Percentiles rank a stretch among this genome's conserved stretches.
These are phyloP conservation scores for Eueides isabella DNA, from an alignment of 1,140 invertebrate genomes.

Conservation along the genomic window DNA sequence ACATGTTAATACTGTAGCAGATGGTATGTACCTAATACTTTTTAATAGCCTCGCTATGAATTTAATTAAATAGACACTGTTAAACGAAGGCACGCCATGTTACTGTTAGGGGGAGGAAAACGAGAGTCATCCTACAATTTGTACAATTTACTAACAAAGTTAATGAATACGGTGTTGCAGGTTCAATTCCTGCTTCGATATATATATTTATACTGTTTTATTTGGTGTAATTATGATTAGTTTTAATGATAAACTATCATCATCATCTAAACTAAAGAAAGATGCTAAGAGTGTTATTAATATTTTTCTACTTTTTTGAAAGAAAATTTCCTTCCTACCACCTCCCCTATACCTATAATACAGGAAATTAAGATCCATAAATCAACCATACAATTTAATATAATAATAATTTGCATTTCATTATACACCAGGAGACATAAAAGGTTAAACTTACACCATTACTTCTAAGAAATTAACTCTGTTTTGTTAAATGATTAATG, in stretches of 20 bases:
- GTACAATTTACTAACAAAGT: background rate
- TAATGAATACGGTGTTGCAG: background rate
- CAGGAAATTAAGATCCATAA: background rate
- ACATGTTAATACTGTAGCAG: slow-evolving; percentile 49
- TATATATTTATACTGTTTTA: too few relatives aligned
- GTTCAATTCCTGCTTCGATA: background rate
- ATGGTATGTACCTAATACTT: slow-evolving; percentile 45
- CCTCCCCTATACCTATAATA: background rate
- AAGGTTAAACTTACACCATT: slow-evolving; percentile 14
- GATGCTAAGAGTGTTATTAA: too few relatives aligned
- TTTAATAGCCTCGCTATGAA: slow-evolving; percentile 49
- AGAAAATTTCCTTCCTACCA: too few relatives aligned
- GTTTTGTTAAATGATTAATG: slow-evolving; percentile 52
- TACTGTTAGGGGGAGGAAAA: slow-evolving; percentile 33
- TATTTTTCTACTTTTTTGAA: too few relatives aligned
- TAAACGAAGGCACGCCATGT: slow-evolving; percentile 40
- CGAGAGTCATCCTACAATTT: slow-evolving; percentile 20
- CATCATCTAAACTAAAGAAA: too few relatives aligned
- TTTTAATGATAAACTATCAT: too few relatives aligned
- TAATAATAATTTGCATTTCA: background rate
- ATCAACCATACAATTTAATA: background rate
- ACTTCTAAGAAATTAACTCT: slow-evolving; percentile 45
- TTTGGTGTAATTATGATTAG: too few relatives aligned
- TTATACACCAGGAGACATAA: background rate
- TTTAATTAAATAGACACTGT: slow-evolving; percentile 52